Percentiles rank a stretch among this genome's conserved stretches.
Conservation (phyloP, 1,140 invertebrate species). For the Adoxophyes honmai region DNA sequence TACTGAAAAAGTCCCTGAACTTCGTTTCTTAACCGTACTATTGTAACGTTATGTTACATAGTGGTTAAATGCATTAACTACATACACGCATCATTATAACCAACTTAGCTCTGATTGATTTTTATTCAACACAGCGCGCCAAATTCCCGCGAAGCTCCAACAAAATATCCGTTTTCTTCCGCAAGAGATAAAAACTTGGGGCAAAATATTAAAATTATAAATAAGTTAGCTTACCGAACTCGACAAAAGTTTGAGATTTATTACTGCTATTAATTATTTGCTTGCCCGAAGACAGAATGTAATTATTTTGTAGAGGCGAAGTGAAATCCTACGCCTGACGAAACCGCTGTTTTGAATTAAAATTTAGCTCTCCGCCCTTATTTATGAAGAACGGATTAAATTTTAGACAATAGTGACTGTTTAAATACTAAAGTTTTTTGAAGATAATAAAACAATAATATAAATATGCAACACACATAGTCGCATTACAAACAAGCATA, state of each 20-base stretch:
- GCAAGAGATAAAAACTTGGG: constrained; percentile 29
- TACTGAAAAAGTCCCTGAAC: no score
- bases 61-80: no score
- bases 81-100: no score
- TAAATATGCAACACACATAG: no score
- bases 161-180: not conserved
- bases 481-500: no score
- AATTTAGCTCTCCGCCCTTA: constrained; percentile 36
- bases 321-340: constrained; percentile 52
- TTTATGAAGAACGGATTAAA: constrained; percentile 16
- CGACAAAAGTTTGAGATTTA: constrained; percentile 63
- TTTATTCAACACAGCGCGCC: no score
- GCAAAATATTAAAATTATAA: constrained; percentile 46
- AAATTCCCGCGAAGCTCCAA: not conserved
- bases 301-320: constrained; percentile 57
- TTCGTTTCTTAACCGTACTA: no score
- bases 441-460: no score
- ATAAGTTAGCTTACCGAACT: constrained; percentile 51
- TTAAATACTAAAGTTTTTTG: no score
- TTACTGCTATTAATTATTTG: constrained; percentile 59
- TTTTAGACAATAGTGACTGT: constrained; percentile 10
- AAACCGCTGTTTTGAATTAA: constrained; percentile 34
- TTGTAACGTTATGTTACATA: no score
- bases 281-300: constrained; percentile 50
- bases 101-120: no score